Evolutionary conservation across 2,113 vertebrate species (phyloP), one percentile per base, ranked within the genome.

Genomic region (Quiscalus mexicanus): DNA sequence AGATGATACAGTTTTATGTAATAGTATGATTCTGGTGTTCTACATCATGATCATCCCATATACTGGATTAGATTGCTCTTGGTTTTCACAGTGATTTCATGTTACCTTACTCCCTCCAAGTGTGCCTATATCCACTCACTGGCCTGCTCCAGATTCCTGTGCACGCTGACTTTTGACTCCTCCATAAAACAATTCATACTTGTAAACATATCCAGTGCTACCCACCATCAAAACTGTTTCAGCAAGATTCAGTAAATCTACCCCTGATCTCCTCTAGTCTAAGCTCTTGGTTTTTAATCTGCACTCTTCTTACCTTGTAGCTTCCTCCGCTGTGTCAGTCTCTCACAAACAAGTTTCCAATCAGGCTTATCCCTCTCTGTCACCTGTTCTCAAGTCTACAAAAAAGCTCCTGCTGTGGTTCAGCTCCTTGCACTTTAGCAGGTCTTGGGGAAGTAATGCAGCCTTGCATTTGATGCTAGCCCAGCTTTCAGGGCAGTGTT

Each of bases 101-200:
- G 0, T 81, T 75, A 24, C n/a, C 37, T 86, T 84, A 10, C 33
- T 65, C n/a, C 9, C 17, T 88, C 31, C 0, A 0, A 41, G 9
- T 63, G 25, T 55, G n/a, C 18, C 30, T 67, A 0, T 74, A 35
- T 50, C 31, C 5, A 6, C 31, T 15, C 24, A 71, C 33, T 56
- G 41, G 7, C 15, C 28, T 35, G n/a, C 15, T 87, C 22, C 35
- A 41, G 5, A 55, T 60, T 11, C 79, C 23, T 67, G 18, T 17
- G 17, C 16, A 2, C 0, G 0, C 22, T 0, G 3, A 6, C 12
- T 65, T 65, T 47, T 13, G 58, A 31, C 53, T 45, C 8, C 11
- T 55, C 18, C 42, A 11, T 76, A 30, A 45, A 83, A 45, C 21
- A 60, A 2, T 39, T 73, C 20, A 33, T 49, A 30, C 10, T 70